phyloP scores from a whole-genome alignment of 1,140 invertebrate genomes.

The Berghia stephanieae region DNA sequence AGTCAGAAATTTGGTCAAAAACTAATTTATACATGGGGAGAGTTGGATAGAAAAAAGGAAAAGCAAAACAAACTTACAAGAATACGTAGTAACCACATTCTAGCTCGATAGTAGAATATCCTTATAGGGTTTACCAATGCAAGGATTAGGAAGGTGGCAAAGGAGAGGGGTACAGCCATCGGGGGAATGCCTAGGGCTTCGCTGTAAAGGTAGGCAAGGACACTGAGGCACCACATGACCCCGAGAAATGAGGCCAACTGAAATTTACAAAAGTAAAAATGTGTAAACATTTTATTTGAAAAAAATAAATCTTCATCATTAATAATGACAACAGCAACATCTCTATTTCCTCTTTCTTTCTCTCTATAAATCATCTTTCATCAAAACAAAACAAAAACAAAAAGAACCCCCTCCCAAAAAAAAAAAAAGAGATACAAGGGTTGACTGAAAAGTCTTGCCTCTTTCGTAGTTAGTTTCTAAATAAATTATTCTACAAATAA shows the following conservation, averaged over 20 bases:
- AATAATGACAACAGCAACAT: neutral
- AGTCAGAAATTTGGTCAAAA: neutral
- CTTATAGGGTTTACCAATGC: conserved; percentile 93
- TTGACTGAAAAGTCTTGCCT: no score
- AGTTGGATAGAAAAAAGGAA: neutral
- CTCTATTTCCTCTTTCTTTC: neutral
- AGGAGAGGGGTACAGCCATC: conserved; percentile 79
- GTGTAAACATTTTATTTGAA: no score
- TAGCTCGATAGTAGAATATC: conserved; percentile 90
- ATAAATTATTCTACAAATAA: no score
- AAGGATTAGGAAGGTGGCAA: conserved; percentile 85
- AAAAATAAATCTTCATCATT: neutral
- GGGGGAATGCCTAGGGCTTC: conserved; percentile 87
- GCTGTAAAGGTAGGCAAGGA: conserved; percentile 80
- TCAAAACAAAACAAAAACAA: neutral
- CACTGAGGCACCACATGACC: conserved; percentile 91
- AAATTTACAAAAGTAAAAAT: conserved; percentile 39
- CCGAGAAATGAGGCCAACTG: conserved; percentile 90
- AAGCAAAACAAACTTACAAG: conserved; percentile 64
- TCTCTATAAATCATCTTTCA: neutral
- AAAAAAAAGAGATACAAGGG: no score
- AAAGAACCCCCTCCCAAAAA: no score
- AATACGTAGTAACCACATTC: conserved; percentile 73
- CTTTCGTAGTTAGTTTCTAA: no score
- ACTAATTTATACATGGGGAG: neutral